These are phyloP conservation scores for Vulpes vulpes DNA, from an alignment of 2,113 vertebrate genomes.

Conservation along the genomic window DNA sequence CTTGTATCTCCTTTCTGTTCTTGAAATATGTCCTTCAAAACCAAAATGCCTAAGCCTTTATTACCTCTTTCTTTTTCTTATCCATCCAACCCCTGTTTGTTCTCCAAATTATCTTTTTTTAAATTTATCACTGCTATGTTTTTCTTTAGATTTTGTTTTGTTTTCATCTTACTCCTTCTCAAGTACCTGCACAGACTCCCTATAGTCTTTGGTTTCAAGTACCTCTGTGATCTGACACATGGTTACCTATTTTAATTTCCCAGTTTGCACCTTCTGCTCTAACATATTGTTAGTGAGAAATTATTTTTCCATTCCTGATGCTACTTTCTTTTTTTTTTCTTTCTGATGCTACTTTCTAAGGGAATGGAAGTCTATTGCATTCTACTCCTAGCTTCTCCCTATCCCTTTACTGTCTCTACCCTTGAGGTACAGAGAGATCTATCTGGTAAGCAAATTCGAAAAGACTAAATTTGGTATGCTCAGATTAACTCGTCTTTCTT, in stretches of 20 bases:
- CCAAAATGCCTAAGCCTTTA: neutral
- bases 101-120: neutral
- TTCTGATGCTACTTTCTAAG: neutral
- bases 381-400: constrained; percentile 5
- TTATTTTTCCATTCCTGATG: neutral
- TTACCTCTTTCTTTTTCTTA: neutral
- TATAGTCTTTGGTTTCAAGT: constrained; percentile 32
- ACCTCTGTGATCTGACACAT: neutral
- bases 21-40: constrained; percentile 10
- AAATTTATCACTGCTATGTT: neutral
- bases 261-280: neutral
- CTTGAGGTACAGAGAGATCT: constrained; percentile 5
- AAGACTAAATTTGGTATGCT: neutral
- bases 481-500: neutral
- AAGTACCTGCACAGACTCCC: neutral
- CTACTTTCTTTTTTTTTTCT: neutral
- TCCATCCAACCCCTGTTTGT: neutral
- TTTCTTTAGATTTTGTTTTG: neutral
- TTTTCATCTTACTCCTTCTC: constrained; percentile 31
- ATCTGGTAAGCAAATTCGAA: neutral
- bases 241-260: neutral
- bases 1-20: neutral
- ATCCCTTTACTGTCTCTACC: neutral
- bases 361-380: neutral
- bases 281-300: neutral